phyloP scores from a whole-genome alignment of 2,113 vertebrate species.

The Gavia stellata region DNA sequence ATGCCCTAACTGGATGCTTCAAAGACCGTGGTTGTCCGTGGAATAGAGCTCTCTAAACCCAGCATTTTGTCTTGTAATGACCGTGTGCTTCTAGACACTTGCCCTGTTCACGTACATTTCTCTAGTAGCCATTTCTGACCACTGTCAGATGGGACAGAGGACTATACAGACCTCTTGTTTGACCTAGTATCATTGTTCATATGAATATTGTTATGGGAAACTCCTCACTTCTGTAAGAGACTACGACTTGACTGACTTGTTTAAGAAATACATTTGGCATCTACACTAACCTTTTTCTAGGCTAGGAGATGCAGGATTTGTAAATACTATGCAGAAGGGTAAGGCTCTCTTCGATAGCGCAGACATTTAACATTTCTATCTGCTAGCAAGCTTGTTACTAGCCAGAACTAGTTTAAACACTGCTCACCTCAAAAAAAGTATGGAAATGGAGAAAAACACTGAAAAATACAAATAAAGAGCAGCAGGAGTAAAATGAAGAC shows the following conservation, averaged over 20 bases:
- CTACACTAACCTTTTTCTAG: neutral
- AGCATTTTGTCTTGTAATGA: neutral
- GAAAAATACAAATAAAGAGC: neutral
- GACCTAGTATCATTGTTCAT: neutral
- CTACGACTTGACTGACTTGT: neutral
- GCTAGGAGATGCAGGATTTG: neutral
- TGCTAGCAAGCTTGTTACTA: neutral
- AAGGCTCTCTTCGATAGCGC: neutral
- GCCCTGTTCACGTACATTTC: fast-evolving
- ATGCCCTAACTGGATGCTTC: neutral
- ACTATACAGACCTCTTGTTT: neutral
- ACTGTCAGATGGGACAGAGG: neutral
- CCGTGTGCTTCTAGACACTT: neutral
- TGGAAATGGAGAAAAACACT: neutral
- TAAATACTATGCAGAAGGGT: neutral
- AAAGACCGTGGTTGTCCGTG: neutral
- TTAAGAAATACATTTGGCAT: neutral
- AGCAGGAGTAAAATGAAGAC: neutral
- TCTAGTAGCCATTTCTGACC: neutral
- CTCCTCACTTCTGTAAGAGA: neutral
- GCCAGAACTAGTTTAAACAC: neutral
- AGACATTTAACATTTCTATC: neutral
- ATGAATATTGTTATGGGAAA: neutral
- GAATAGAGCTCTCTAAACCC: neutral
- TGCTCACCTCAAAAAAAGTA: neutral